Percentiles rank a stretch among this genome's conserved stretches.
phyloP scores from a whole-genome alignment of 2,113 vertebrate genomes.

The Uria aalge region DNA sequence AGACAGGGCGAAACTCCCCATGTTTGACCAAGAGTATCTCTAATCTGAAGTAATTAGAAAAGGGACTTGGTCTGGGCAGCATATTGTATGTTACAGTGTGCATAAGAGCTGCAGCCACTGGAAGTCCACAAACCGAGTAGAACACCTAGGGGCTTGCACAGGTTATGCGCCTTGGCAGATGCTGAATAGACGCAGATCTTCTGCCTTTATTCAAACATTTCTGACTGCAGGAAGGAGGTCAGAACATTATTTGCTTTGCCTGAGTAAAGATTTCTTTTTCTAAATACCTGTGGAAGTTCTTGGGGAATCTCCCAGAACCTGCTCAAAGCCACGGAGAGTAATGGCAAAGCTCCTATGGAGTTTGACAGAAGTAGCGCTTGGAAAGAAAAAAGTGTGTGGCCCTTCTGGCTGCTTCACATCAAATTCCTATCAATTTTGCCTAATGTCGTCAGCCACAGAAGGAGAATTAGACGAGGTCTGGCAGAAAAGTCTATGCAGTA shows the following conservation, averaged over 20 bases:
- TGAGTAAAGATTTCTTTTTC: neutral
- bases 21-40: neutral
- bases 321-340: neutral
- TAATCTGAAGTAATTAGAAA: neutral
- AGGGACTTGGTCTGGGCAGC: neutral
- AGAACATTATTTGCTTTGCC: neutral
- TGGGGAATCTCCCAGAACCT: neutral
- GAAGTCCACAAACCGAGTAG: neutral
- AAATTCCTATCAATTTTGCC: conserved; percentile 20
- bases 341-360: neutral
- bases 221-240: neutral
- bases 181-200: neutral
- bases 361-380: neutral
- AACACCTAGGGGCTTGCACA: neutral
- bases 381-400: neutral
- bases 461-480: neutral
- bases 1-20: neutral
- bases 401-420: neutral
- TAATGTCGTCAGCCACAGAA: neutral
- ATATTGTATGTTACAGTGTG: accelerated
- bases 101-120: neutral
- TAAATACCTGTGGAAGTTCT: neutral
- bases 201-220: neutral
- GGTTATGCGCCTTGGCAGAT: neutral
- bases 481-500: neutral